Base-by-base conservation (phyloP, 2,888 invertebrate genomes). In the Drosophila maculinotata region DNA sequence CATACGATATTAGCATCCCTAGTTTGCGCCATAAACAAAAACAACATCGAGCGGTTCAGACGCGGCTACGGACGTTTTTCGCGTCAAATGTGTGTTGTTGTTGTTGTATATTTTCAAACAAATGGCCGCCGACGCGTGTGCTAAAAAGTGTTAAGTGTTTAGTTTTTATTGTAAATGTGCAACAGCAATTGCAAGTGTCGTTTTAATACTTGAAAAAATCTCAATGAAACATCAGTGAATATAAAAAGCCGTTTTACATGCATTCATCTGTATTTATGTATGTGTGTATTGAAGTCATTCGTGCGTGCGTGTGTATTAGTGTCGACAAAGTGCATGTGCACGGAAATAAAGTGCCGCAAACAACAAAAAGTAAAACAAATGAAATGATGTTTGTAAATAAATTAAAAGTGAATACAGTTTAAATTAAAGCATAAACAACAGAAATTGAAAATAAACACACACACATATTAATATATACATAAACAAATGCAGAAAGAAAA, bases 241-340 rank as follows among this genome's bases (percentile, higher is more conserved):
- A 36, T n/a, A 49, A 47, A 44, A 58, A 49, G 36, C 42, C 53
- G 71, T 76, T 72, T 56, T 45, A 12, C 17, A 10, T 30, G 39
- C 26, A 36, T 56, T 38, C 45, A 36, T 39, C 23, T 41, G 12
- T 48, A 41, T 10, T 30, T 39, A 9, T 26, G 20, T 39, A 15
- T 38, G 25, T 30, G 33, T 57, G 41, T 38, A 25, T 52, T 14
- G 52, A 20, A 56, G 70, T 69, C 31, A 31, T 20, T 48, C 56
- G 48, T 72, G 57, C 56, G 48, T 72, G 57, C 66, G 56, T 23
- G 51, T 49, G 35, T 35, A 41, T 58, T 35, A 53, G 65, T 68
- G 67, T 72, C 73, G 47, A 56, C 51, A 57, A 71, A 86, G 65
- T 71, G 68, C 84, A 79, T 83, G 77, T 71, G 82, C 72, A 76